A percentile compares a stretch with the other conserved stretches of the same genome.
Evolutionary conservation across 2,888 invertebrate species (phyloP).

Genomic region (Lycia hirtaria): DNA sequence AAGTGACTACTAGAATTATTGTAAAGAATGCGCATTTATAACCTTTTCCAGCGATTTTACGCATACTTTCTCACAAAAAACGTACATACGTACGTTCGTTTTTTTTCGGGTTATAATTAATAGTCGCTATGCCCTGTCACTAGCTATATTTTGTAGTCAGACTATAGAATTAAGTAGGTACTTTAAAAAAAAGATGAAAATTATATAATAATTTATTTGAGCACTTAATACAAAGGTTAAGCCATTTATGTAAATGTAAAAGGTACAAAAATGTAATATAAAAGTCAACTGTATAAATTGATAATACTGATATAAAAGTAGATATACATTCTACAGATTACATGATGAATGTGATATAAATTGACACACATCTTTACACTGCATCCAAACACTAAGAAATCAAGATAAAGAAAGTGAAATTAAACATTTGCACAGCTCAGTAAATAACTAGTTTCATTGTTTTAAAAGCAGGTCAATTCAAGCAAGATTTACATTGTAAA

Average conservation of each 20-base stretch:
- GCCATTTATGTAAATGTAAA: neutral
- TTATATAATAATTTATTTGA: constrained; percentile 8
- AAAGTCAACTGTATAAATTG: constrained; percentile 9
- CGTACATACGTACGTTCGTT: no score
- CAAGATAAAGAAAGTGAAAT: constrained; percentile 22
- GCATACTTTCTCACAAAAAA: no score
- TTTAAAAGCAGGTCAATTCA: constrained; percentile 27
- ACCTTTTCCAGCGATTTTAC: no score
- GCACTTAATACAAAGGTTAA: constrained; percentile 1
- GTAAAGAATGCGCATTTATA: no score
- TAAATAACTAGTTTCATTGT: constrained; percentile 26
- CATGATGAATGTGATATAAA: neutral
- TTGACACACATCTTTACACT: neutral
- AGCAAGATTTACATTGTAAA: neutral
- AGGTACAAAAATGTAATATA: constrained; percentile 5
- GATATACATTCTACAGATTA: neutral
- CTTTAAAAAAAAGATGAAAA: no score
- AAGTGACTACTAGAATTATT: no score
- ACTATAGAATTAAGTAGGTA: no score
- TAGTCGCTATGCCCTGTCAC: no score
- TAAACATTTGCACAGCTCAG: constrained; percentile 2
- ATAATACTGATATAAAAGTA: constrained; percentile 12
- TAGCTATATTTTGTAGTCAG: no score
- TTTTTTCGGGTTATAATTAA: no score
- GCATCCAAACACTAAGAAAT: constrained; percentile 11